These are phyloP conservation scores for Chrysolina oricalcia DNA, from an alignment of 2,888 invertebrate species.

Conservation along the genomic window DNA sequence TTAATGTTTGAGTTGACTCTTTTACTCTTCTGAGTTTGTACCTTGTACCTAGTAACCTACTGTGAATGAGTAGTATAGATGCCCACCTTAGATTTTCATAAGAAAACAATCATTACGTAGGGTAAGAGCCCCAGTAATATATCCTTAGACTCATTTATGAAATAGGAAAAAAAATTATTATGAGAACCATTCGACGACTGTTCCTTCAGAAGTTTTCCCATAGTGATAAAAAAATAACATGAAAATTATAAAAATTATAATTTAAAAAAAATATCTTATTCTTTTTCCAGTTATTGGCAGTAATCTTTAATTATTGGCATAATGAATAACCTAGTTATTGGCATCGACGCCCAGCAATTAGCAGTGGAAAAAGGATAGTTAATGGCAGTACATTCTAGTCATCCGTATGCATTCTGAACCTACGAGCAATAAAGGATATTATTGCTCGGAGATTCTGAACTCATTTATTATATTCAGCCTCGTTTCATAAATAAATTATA, in stretches of 20 bases:
- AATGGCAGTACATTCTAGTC: constrained; percentile 4
- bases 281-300: constrained; percentile 22
- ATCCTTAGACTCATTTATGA: not conserved
- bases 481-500: no score
- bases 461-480: no score
- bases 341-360: constrained; percentile 2
- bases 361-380: not conserved
- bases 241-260: not conserved
- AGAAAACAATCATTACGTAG: no score
- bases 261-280: constrained; percentile 7
- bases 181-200: not conserved
- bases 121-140: constrained; percentile 15
- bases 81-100: no score
- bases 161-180: constrained; percentile 15
- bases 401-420: not conserved
- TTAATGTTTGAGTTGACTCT: no score
- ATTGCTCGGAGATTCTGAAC: no score
- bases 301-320: no score
- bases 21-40: no score
- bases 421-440: no score
- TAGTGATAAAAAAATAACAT: not conserved
- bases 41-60: no score
- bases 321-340: constrained; percentile 9
- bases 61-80: no score
- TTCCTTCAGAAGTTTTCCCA: not conserved